A percentile compares a stretch with the other conserved stretches of the same genome.
Conservation (phyloP, 2,797 vertebrate genomes). For the Manis javanica region DNA sequence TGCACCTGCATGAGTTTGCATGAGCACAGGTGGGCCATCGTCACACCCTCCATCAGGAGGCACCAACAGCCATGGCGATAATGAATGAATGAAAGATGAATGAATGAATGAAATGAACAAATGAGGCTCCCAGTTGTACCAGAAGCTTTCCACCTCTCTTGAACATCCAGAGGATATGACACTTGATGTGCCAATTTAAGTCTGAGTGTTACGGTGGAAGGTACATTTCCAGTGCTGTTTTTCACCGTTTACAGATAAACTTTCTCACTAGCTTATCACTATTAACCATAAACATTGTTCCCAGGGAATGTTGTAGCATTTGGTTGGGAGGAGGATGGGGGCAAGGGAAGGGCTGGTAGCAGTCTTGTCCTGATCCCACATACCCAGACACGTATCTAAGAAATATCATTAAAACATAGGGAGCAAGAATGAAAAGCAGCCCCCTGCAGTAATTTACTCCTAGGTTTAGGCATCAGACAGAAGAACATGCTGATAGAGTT, state of each 20-base stretch:
- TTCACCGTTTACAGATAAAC: background rate
- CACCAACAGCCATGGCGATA: background rate
- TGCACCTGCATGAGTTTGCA: rapidly evolving
- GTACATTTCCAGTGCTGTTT: background rate
- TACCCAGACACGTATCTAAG: too few species aligned
- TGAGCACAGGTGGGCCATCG: background rate
- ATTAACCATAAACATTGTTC: background rate
- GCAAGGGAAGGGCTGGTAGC: background rate
- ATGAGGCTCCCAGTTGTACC: background rate
- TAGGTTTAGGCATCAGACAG: slow-evolving; percentile 71
- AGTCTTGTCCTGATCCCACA: background rate
- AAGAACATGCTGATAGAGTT: slow-evolving; percentile 70
- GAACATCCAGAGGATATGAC: background rate
- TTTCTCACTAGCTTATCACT: background rate
- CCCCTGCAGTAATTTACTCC: slow-evolving; percentile 72
- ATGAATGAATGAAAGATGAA: background rate
- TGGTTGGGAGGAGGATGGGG: background rate
- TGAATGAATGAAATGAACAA: background rate
- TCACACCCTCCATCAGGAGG: rapidly evolving
- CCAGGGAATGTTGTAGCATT: background rate
- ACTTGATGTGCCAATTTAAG: background rate
- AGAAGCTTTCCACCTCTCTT: background rate
- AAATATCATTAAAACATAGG: background rate
- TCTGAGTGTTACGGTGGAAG: background rate
- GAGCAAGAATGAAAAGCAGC: slow-evolving; percentile 72